Conservation (phyloP, 2,113 vertebrate genomes). For the Gobio gobio region DNA sequence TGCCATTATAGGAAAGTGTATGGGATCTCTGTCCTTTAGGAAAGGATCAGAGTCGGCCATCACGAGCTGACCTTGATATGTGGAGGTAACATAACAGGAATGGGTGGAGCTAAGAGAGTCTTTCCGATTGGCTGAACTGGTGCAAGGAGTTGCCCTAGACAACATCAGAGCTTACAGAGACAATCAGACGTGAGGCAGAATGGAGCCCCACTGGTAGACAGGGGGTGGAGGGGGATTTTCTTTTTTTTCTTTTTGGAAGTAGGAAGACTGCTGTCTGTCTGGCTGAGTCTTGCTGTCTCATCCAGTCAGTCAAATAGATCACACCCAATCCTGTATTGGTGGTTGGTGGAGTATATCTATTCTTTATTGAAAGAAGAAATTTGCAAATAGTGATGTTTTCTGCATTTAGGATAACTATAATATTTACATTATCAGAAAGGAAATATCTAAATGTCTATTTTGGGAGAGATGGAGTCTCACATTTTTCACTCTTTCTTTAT, state of each 20-base stretch:
- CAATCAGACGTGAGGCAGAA: constrained; percentile 52
- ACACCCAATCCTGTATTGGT: neutral
- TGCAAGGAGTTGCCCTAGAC: constrained; percentile 51
- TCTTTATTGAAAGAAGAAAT: neutral
- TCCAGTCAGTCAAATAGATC: neutral
- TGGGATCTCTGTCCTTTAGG: neutral
- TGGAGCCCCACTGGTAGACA: constrained; percentile 52
- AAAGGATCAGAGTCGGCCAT: constrained; percentile 44
- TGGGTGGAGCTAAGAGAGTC: constrained; percentile 53
- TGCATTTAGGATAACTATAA: neutral
- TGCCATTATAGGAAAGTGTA: neutral
- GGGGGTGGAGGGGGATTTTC: constrained; percentile 29
- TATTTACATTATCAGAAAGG: neutral
- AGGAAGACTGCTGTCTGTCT: neutral
- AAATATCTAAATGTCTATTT: neutral
- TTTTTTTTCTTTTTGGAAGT: constrained; percentile 4
- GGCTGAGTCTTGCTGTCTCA: neutral
- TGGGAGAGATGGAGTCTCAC: neutral
- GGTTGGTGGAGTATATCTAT: too few species aligned
- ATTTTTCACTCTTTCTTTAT: neutral
- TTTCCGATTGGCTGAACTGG: constrained; percentile 49
- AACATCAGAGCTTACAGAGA: constrained; percentile 35
- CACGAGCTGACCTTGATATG: constrained; percentile 47
- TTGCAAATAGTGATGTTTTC: neutral
- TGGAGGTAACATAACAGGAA: constrained; percentile 51